Conservation (phyloP, 2,113 vertebrate genomes). For the Psophia crepitans region DNA sequence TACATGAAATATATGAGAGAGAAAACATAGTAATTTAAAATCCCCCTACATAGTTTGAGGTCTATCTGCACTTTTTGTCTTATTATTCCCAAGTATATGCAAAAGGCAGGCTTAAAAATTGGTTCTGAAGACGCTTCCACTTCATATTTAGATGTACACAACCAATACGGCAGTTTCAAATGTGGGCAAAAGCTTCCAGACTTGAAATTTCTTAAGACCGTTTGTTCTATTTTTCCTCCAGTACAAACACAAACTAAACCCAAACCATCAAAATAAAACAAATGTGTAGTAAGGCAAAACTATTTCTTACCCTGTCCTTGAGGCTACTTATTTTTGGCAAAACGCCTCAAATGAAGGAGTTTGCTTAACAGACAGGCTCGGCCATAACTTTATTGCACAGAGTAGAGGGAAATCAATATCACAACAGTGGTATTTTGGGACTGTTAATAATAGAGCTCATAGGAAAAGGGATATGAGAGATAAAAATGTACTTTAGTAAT, state of each 20-base stretch:
- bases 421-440: neutral
- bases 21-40: neutral
- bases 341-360: neutral
- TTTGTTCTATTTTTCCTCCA: neutral
- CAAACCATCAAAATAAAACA: neutral
- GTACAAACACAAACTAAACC: neutral
- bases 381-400: neutral
- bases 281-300: neutral
- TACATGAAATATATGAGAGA: conserved; percentile 11
- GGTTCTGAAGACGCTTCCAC: neutral
- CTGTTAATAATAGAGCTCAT: neutral
- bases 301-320: conserved; percentile 5
- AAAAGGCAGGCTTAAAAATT: conserved; percentile 26
- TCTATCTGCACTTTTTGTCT: conserved; percentile 22
- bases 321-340: neutral
- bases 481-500: neutral
- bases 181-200: neutral
- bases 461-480: neutral
- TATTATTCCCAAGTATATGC: neutral
- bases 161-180: conserved; percentile 30
- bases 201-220: neutral
- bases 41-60: neutral
- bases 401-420: neutral
- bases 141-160: conserved; percentile 32
- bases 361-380: neutral